phyloP scores from a whole-genome alignment of 1,140 invertebrate species.

The Olivierus martensii region DNA sequence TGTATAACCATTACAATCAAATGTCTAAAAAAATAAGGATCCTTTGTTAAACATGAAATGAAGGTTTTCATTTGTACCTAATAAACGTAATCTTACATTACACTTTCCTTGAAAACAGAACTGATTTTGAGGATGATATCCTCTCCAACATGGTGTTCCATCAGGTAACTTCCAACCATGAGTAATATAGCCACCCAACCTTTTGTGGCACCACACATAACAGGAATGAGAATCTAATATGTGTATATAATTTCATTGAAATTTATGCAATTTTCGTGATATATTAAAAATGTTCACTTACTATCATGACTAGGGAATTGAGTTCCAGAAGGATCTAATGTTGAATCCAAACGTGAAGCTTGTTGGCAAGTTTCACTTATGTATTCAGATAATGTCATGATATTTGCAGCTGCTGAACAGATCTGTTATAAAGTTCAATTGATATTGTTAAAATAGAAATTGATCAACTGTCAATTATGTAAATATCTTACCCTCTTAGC shows the following conservation, averaged over 20 bases:
- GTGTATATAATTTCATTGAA: no score
- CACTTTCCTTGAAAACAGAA: slow-evolving; percentile 22
- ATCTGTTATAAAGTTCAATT: slow-evolving; percentile 5
- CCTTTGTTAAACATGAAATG: no score
- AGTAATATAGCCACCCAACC: slow-evolving; percentile 21
- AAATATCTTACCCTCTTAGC: slow-evolving; percentile 40
- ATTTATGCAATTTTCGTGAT: no score
- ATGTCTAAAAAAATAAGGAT: slow-evolving; percentile 1
- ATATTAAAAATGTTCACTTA: neutral
- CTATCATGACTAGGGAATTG: slow-evolving; percentile 22
- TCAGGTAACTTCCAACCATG: slow-evolving; percentile 23
- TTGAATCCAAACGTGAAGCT: slow-evolving; percentile 15
- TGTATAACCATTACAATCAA: slow-evolving; percentile 14
- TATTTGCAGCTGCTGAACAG: slow-evolving; percentile 4
- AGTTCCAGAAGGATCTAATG: slow-evolving; percentile 16
- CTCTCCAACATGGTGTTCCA: slow-evolving; percentile 21
- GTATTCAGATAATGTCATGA: slow-evolving; percentile 16
- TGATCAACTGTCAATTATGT: no score
- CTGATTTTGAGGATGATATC: slow-evolving; percentile 12
- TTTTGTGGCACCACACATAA: slow-evolving; percentile 23
- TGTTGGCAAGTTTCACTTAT: slow-evolving; percentile 19
- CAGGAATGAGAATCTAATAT: slow-evolving; percentile 16
- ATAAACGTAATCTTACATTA: slow-evolving; percentile 1
- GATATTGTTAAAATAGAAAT: no score
- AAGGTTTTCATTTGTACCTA: no score